phyloP scores from a whole-genome alignment of 1,140 invertebrate species.

The Aphelenchoides besseyi region DNA sequence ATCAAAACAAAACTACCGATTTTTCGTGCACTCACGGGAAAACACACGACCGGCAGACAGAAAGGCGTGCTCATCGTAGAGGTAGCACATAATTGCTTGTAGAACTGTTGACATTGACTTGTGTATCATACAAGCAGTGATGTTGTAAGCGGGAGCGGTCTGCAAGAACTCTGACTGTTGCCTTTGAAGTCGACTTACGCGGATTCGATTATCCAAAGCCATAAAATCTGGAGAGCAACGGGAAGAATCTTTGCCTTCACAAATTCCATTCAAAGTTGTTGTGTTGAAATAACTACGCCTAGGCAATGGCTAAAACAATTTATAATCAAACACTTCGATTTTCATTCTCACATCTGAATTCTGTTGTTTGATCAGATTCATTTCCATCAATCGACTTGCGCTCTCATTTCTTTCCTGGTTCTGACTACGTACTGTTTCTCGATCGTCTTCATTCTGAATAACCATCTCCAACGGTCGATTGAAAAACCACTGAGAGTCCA shows the following conservation, averaged over 20 bases:
- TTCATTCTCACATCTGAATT: conserved; percentile 12
- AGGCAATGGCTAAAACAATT: background rate
- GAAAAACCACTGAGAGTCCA: background rate
- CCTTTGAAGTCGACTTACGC: background rate
- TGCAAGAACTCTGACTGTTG: background rate
- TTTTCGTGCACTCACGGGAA: background rate
- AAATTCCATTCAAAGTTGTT: background rate
- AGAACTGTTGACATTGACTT: conserved; percentile 30
- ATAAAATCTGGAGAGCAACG: background rate
- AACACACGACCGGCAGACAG: background rate
- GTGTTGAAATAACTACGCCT: background rate
- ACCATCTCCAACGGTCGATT: background rate
- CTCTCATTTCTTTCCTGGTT: background rate
- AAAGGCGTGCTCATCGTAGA: conserved; percentile 17
- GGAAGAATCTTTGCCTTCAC: background rate
- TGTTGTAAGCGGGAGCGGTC: conserved; percentile 22
- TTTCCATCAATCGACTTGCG: background rate
- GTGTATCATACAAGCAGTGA: conserved; percentile 28
- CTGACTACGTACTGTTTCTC: background rate
- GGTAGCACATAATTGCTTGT: conserved; percentile 28
- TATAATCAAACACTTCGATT: too few species aligned
- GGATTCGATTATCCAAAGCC: background rate
- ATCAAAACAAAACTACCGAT: background rate
- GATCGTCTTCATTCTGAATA: background rate
- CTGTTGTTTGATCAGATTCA: background rate